phyloP scores from a whole-genome alignment of 2,113 vertebrate species.

The Condylura cristata region DNA sequence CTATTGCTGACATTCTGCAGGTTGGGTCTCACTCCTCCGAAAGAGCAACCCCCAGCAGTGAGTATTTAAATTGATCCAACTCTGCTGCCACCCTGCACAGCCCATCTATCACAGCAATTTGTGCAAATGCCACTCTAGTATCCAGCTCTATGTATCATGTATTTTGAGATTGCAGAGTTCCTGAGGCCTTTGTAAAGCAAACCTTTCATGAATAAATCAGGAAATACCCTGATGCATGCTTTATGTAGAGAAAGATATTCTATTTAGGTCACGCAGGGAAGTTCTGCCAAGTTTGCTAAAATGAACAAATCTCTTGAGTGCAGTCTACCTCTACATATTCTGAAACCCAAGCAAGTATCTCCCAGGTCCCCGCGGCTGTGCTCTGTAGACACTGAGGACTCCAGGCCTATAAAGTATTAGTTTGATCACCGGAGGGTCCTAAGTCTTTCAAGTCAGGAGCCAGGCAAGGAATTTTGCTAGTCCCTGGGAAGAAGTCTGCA shows the following conservation, averaged over 20 bases:
- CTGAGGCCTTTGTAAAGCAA: conserved; percentile 90
- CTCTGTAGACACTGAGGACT: conserved; percentile 79
- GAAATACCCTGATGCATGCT: conserved; percentile 90
- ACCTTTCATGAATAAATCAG: conserved; percentile 92
- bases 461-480: conserved; percentile 40
- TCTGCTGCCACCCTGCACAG: conserved; percentile 81
- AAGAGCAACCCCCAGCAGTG: conserved; percentile 83
- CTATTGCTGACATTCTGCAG: conserved; percentile 73
- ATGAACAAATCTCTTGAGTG: conserved; percentile 87
- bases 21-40: conserved; percentile 83
- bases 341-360: conserved; percentile 84
- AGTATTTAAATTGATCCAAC: conserved; percentile 85
- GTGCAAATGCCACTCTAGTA: conserved; percentile 87
- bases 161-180: conserved; percentile 88
- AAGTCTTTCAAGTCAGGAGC: conserved; percentile 68
- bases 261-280: conserved; percentile 89
- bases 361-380: conserved; percentile 63
- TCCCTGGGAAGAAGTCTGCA: background rate
- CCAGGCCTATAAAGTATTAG: conserved; percentile 70
- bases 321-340: conserved; percentile 84
- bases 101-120: conserved; percentile 89
- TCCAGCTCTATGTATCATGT: conserved; percentile 87
- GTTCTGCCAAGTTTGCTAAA: conserved; percentile 90
- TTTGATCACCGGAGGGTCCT: conserved; percentile 70
- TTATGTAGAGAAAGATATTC: conserved; percentile 91